Conservation (phyloP, 1,140 invertebrate species). For the Theocolax elegans region DNA sequence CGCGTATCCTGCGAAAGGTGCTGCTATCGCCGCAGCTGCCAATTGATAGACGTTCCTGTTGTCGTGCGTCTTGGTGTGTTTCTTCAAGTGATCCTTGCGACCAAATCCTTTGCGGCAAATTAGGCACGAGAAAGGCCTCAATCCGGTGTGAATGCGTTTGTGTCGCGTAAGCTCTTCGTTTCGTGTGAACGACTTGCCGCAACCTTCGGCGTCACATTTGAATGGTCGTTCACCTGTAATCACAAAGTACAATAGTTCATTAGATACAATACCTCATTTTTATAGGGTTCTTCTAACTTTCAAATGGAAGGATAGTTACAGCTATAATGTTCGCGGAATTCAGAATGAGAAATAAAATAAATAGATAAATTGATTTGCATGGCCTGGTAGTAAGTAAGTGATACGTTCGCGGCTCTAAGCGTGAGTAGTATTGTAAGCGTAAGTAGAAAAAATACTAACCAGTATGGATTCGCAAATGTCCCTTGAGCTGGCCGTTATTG, state of each 20-base stretch:
- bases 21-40: constrained; percentile 20
- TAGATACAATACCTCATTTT: no score
- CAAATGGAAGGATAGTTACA: no score
- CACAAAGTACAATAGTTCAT: no score
- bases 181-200: constrained; percentile 90
- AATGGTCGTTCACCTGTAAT: constrained; percentile 83
- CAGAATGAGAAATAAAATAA: no score
- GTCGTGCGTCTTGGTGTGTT: constrained; percentile 80
- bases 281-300: no score
- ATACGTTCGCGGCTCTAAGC: no score
- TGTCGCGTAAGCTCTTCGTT: constrained; percentile 94
- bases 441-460: constrained; percentile 67
- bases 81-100: constrained; percentile 88
- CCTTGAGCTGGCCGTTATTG: constrained; percentile 92
- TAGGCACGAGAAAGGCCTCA: constrained; percentile 82
- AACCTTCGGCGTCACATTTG: constrained; percentile 84
- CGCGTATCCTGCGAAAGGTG: background rate
- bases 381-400: no score
- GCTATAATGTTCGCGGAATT: no score
- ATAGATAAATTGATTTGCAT: no score
- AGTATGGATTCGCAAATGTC: constrained; percentile 91
- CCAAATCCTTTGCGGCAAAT: constrained; percentile 90
- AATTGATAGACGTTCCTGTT: constrained; percentile 50
- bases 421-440: no score
- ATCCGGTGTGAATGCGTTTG: constrained; percentile 88